Evolutionary conservation across 2,888 invertebrate genomes (phyloP).

Genomic region (Taphrorychus bicolor): DNA sequence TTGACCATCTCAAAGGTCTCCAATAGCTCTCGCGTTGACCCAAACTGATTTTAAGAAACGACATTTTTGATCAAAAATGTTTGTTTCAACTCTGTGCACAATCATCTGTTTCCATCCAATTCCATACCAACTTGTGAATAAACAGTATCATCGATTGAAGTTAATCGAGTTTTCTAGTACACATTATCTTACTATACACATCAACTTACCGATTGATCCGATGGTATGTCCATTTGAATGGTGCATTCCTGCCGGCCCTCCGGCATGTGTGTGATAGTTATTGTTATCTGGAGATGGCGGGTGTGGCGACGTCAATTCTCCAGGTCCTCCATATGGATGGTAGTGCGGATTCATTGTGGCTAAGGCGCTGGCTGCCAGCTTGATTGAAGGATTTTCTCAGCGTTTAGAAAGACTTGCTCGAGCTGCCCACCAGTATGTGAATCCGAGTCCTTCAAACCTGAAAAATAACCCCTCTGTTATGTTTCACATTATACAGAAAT

Average conservation of each 20-base stretch:
- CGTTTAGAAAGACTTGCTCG: background rate
- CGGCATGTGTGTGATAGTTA: conserved; percentile 64
- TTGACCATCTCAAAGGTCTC: too few relatives aligned
- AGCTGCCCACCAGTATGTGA: too few relatives aligned
- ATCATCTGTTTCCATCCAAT: too few relatives aligned
- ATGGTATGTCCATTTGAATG: conserved; percentile 61
- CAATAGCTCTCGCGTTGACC: too few relatives aligned
- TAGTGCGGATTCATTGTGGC: conserved; percentile 91
- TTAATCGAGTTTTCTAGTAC: too few relatives aligned
- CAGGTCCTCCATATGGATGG: conserved; percentile 77
- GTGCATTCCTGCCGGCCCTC: conserved; percentile 61
- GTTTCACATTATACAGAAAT: too few relatives aligned
- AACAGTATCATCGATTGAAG: too few relatives aligned
- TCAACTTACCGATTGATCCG: conserved; percentile 56
- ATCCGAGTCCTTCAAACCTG: background rate
- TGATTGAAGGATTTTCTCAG: conserved; percentile 49
- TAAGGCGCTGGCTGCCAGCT: conserved; percentile 85
- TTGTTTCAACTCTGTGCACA: too few relatives aligned
- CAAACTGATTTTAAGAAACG: too few relatives aligned
- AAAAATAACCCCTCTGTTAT: background rate
- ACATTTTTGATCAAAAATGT: too few relatives aligned
- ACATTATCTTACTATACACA: too few relatives aligned
- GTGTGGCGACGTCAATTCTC: conserved; percentile 76
- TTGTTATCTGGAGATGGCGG: conserved; percentile 78
- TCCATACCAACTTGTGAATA: too few relatives aligned